Conservation (phyloP, 2,113 vertebrate genomes). For the Myiozetetes cayanensis region DNA sequence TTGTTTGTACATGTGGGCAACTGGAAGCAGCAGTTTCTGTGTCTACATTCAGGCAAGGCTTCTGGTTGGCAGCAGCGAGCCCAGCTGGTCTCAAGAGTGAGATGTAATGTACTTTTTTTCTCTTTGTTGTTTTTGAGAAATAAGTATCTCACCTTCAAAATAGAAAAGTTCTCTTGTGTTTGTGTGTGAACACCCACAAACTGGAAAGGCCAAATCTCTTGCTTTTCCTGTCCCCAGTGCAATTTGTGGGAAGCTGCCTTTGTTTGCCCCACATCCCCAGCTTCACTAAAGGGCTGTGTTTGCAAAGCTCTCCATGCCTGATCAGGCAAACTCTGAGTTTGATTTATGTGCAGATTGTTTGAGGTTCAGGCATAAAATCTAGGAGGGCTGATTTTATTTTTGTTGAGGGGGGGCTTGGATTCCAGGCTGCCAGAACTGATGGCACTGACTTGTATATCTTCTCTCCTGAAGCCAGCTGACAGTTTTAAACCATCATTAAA, state of each 20-base stretch:
- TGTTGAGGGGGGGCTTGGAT: not conserved
- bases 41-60: not conserved
- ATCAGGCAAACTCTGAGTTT: not conserved
- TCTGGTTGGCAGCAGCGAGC: not conserved
- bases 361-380: not conserved
- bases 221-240: not conserved
- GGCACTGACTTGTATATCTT: not conserved
- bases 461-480: constrained; percentile 13
- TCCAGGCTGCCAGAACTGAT: not conserved
- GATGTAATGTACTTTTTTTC: not conserved
- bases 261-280: not conserved
- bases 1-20: not conserved
- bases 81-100: not conserved
- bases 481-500: constrained; percentile 36
- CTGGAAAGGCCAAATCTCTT: not conserved
- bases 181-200: not conserved
- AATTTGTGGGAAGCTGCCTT: not conserved
- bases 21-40: not conserved
- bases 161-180: not conserved
- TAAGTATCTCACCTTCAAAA: not conserved
- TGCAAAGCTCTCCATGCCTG: not conserved
- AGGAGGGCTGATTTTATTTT: not conserved
- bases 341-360: not conserved
- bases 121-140: not conserved
- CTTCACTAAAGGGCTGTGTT: not conserved